A percentile compares a stretch with the other conserved stretches of the same genome.
These are phyloP conservation scores for Eretmocerus hayati DNA, from an alignment of 2,888 invertebrate genomes.

Conservation along the genomic window DNA sequence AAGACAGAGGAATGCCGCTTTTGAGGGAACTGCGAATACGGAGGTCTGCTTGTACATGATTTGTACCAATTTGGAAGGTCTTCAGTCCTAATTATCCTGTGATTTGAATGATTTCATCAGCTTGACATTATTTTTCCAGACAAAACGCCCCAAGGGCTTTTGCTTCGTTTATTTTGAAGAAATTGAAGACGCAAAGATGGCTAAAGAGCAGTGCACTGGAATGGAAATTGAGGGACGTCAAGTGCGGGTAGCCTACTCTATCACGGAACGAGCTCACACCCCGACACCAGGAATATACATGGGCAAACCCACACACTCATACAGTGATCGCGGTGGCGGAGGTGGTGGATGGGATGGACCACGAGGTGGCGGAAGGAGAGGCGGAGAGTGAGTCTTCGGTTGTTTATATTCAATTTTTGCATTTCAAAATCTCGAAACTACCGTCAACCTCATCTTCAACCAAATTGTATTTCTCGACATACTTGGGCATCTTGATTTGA, in stretches of 20 bases:
- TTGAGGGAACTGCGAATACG: too few relatives aligned
- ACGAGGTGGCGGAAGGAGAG: slow-evolving; percentile 47
- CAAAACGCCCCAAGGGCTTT: slow-evolving; percentile 90
- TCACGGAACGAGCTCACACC: slow-evolving; percentile 92
- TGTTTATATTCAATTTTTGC: too few relatives aligned
- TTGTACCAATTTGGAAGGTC: too few relatives aligned
- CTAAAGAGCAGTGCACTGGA: slow-evolving; percentile 89
- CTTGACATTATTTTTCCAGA: slow-evolving; percentile 52
- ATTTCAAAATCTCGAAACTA: too few relatives aligned
- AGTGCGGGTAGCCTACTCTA: slow-evolving; percentile 92
- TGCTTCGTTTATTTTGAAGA: slow-evolving; percentile 91
- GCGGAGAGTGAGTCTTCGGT: slow-evolving; percentile 47
- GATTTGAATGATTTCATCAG: background rate
- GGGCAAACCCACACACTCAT: slow-evolving; percentile 74
- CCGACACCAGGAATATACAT: slow-evolving; percentile 97
- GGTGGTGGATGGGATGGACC: slow-evolving; percentile 45
- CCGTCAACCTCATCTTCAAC: too few relatives aligned
- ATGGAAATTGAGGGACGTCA: slow-evolving; percentile 90
- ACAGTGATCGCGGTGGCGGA: slow-evolving; percentile 38
- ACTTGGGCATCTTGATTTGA: background rate
- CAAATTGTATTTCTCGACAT: too few relatives aligned
- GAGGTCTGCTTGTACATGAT: too few relatives aligned
- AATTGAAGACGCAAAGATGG: slow-evolving; percentile 81
- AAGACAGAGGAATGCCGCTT: too few relatives aligned
- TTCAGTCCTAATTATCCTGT: background rate